Conservation (phyloP, 2,113 vertebrate genomes). For the Cebus imitator region DNA sequence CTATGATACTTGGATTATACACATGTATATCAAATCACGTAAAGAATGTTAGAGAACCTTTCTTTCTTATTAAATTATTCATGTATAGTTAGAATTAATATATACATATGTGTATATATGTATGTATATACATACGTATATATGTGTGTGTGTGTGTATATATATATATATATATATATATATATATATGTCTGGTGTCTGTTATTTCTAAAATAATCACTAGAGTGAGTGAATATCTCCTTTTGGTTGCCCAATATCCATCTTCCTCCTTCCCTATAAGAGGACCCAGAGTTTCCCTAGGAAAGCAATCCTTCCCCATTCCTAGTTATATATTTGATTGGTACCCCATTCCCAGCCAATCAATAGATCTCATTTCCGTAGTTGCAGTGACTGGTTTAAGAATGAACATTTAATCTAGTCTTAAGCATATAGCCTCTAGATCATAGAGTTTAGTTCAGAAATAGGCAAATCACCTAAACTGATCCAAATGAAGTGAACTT, state of each 20-base stretch:
- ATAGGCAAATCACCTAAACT: neutral
- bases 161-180: neutral
- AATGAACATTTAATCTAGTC: neutral
- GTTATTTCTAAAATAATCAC: neutral
- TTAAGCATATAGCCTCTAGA: neutral
- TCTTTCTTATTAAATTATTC: neutral
- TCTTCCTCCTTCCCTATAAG: neutral
- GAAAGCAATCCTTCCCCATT: neutral
- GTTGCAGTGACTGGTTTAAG: neutral
- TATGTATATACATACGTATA: too few relatives aligned
- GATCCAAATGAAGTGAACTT: neutral
- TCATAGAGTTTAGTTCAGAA: neutral
- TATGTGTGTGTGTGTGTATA: too few relatives aligned
- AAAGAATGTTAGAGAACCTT: neutral
- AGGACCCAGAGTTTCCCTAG: neutral
- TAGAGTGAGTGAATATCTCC: neutral
- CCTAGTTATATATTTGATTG: neutral
- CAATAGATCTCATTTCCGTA: neutral
- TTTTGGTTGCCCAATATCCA: neutral
- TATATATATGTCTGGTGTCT: neutral
- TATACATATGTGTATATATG: too few relatives aligned
- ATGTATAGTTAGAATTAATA: neutral
- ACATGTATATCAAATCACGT: neutral
- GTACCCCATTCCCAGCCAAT: neutral
- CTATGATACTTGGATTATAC: neutral